phyloP scores from a whole-genome alignment of 2,113 vertebrate genomes.

The Oncorhynchus kisutch region DNA sequence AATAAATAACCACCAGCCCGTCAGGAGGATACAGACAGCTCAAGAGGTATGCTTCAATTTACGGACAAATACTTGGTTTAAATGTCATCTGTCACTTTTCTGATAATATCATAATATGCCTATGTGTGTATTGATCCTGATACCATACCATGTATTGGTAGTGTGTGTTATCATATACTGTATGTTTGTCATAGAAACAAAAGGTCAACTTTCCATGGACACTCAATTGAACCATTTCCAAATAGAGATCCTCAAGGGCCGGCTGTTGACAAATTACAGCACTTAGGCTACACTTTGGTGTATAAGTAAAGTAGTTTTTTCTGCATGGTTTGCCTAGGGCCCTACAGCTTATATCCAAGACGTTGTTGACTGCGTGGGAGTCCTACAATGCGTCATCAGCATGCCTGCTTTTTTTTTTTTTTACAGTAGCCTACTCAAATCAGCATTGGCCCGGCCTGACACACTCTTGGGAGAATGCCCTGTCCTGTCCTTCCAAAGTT shows the following conservation, averaged over 20 bases:
- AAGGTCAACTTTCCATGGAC: neutral
- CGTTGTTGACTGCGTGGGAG: neutral
- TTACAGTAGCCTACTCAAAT: neutral
- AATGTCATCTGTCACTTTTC: no score
- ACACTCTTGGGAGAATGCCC: neutral
- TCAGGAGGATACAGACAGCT: no score
- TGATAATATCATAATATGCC: no score
- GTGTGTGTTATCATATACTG: neutral
- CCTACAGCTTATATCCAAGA: neutral
- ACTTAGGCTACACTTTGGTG: no score
- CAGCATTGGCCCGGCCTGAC: neutral
- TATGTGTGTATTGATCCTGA: no score
- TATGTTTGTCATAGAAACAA: neutral
- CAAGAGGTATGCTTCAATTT: no score
- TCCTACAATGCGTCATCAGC: neutral
- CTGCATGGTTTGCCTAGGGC: neutral
- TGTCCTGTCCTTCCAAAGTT: neutral
- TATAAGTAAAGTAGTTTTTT: no score
- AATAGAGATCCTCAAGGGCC: neutral
- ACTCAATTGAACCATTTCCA: neutral
- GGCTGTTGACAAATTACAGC: neutral
- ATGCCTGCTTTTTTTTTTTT: neutral
- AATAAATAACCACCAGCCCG: no score
- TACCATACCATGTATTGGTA: no score
- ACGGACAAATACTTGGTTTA: no score